Evolutionary conservation across 2,797 vertebrate species (phyloP).

Genomic region (Chromis chromis): DNA sequence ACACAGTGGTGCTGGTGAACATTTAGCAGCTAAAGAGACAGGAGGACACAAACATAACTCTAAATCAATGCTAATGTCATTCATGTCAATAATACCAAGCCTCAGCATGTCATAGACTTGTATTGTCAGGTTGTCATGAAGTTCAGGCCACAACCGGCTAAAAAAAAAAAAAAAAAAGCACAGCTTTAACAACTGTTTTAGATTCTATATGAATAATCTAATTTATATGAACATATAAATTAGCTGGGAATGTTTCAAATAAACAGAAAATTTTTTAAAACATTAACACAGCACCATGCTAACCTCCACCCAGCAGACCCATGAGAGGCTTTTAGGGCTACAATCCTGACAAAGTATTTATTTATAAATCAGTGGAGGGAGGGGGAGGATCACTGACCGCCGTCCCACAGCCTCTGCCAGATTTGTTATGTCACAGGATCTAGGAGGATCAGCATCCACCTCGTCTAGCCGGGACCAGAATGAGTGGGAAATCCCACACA

Average conservation of each 20-base stretch:
- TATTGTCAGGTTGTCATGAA: neutral
- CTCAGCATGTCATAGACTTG: neutral
- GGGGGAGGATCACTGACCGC: constrained; percentile 59
- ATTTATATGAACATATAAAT: too few relatives aligned
- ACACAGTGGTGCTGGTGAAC: neutral
- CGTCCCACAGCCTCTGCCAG: constrained; percentile 70
- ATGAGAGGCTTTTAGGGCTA: constrained; percentile 63
- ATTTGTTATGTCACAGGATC: constrained; percentile 85
- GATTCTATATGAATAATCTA: neutral
- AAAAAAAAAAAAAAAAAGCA: too few relatives aligned
- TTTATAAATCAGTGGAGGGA: constrained; percentile 76
- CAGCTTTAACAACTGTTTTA: too few relatives aligned
- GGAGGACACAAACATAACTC: neutral
- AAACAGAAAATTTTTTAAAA: neutral
- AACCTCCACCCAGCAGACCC: constrained; percentile 44
- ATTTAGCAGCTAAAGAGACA: neutral
- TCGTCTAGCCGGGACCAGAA: constrained; percentile 75
- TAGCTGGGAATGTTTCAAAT: neutral
- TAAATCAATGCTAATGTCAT: neutral
- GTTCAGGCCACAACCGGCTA: neutral
- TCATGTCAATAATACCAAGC: neutral
- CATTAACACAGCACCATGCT: neutral
- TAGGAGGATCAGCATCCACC: constrained; percentile 78
- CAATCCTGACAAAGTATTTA: constrained; percentile 73
- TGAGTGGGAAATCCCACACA: constrained; percentile 71